These are phyloP conservation scores for Galaxias olidus DNA, from an alignment of 2,797 vertebrate genomes.

Conservation along the genomic window DNA sequence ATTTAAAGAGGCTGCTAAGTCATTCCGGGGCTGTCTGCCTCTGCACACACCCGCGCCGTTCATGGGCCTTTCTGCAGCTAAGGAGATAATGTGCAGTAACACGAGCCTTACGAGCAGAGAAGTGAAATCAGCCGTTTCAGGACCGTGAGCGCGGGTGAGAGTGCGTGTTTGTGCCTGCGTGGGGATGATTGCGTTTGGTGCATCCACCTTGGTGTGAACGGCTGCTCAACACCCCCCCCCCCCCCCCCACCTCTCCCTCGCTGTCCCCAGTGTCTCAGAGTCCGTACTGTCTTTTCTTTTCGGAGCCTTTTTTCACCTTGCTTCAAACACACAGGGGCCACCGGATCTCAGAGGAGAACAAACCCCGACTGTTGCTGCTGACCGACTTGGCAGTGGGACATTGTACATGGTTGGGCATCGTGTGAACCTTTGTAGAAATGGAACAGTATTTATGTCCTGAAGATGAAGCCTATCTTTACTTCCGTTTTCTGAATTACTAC, in stretches of 20 bases:
- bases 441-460: no score
- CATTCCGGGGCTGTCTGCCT: constrained; percentile 36
- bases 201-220: constrained; percentile 57
- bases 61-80: constrained; percentile 26
- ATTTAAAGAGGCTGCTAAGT: constrained; percentile 55
- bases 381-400: background rate
- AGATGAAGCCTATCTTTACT: no score
- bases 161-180: constrained; percentile 26
- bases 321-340: constrained; percentile 78
- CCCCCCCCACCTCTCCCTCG: constrained; percentile 61
- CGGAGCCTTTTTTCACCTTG: constrained; percentile 83
- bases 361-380: background rate
- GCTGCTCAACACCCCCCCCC: constrained; percentile 63
- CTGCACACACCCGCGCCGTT: constrained; percentile 37
- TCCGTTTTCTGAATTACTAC: no score
- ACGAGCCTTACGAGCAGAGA: constrained; percentile 51
- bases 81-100: constrained; percentile 51
- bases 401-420: background rate
- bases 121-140: constrained; percentile 61
- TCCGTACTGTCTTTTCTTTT: constrained; percentile 66
- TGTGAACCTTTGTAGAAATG: no score
- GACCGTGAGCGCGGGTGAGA: constrained; percentile 31
- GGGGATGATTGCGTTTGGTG: constrained; percentile 12
- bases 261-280: constrained; percentile 68
- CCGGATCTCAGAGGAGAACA: constrained; percentile 6